Percentiles rank a stretch among this genome's conserved stretches.
phyloP scores from a whole-genome alignment of 2,797 vertebrate species.

The Myotis findleyi region DNA sequence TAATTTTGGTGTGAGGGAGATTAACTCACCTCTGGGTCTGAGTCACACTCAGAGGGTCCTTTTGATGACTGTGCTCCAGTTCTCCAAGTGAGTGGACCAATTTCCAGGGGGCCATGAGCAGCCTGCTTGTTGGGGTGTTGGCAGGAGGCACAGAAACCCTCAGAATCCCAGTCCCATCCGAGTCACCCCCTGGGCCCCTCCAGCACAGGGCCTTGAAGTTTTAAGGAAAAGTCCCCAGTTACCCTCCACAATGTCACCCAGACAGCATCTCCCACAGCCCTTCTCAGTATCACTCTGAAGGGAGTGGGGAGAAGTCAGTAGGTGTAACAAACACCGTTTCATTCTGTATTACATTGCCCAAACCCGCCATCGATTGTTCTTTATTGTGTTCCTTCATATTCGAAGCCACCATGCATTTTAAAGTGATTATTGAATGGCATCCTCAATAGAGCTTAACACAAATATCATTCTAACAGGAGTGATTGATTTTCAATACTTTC shows the following conservation, averaged over 20 bases:
- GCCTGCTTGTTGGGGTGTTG: neutral
- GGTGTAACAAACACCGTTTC: neutral
- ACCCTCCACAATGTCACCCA: neutral
- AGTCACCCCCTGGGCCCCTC: neutral
- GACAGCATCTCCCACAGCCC: neutral
- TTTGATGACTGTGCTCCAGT: neutral
- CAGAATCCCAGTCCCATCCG: neutral
- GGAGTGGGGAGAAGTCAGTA: neutral
- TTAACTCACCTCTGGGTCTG: neutral
- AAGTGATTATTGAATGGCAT: slow-evolving; percentile 86
- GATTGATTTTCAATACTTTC: slow-evolving; percentile 86
- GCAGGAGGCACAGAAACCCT: neutral
- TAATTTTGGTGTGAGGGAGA: neutral
- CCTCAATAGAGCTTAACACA: slow-evolving; percentile 82
- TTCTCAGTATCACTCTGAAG: neutral
- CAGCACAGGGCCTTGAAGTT: neutral
- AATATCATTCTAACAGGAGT: slow-evolving; percentile 80
- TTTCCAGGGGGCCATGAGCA: too few relatives aligned
- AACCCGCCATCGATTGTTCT: slow-evolving; percentile 81
- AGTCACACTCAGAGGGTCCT: neutral
- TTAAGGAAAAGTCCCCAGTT: neutral
- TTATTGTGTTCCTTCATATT: slow-evolving; percentile 83
- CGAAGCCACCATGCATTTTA: slow-evolving; percentile 83
- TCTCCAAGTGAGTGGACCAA: neutral
- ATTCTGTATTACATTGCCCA: slow-evolving; percentile 60